Conservation (phyloP, 1,140 invertebrate genomes). For the Macrobrachium rosenbergii region DNA sequence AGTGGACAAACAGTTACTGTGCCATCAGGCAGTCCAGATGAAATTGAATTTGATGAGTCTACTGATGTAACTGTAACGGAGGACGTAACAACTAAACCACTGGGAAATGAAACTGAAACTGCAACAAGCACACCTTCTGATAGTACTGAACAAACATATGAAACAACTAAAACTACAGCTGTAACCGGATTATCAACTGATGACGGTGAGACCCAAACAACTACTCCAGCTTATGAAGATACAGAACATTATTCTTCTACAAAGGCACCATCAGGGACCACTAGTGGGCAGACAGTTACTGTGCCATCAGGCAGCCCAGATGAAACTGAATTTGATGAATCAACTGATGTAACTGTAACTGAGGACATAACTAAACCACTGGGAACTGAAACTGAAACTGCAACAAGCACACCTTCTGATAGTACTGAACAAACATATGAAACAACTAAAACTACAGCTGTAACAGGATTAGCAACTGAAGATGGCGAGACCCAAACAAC, state of each 20-base stretch:
- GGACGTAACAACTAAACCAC: neutral
- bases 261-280: no score
- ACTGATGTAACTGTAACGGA: neutral
- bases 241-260: conserved; percentile 11
- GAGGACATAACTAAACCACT: no score
- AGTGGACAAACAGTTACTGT: no score
- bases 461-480: neutral
- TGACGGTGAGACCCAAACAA: neutral
- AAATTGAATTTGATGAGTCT: neutral
- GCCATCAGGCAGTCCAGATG: no score
- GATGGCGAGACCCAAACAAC: neutral
- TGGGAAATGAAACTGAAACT: neutral
- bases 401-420: neutral
- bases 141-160: neutral
- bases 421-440: neutral
- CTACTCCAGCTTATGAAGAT: conserved; percentile 13
- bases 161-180: conserved; percentile 20
- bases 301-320: neutral
- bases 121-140: neutral
- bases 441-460: neutral
- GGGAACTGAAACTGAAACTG: neutral
- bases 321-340: no score
- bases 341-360: no score
- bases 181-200: conserved; percentile 3
- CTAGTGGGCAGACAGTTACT: no score